phyloP scores from a whole-genome alignment of 2,113 vertebrate genomes.

The Cisticola juncidis region DNA sequence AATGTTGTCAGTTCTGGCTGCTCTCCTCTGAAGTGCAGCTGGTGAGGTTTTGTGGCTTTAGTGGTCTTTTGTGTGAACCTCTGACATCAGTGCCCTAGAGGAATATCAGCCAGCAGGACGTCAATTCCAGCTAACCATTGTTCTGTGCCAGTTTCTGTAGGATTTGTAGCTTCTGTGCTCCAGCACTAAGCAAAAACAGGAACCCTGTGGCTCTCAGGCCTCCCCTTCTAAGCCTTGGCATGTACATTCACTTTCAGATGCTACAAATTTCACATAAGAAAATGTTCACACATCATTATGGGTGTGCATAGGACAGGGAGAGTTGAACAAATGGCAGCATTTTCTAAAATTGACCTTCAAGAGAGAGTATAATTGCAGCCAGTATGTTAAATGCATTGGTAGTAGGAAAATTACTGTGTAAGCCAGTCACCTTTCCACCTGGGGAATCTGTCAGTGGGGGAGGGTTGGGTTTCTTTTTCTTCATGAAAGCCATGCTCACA shows the following conservation, averaged over 20 bases:
- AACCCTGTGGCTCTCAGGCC: background rate
- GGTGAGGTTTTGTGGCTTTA: background rate
- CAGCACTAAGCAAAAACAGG: background rate
- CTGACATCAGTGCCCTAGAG: background rate
- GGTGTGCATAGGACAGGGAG: background rate
- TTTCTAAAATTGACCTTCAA: background rate
- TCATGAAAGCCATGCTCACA: background rate
- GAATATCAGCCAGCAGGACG: background rate
- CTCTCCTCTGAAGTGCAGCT: background rate
- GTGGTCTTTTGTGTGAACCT: background rate
- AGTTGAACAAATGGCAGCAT: background rate
- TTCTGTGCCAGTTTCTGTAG: background rate
- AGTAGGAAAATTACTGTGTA: background rate
- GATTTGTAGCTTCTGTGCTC: background rate
- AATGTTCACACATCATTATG: background rate
- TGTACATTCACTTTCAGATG: background rate
- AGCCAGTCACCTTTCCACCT: background rate
- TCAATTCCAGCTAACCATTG: background rate
- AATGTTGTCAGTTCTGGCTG: background rate
- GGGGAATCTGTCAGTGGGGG: background rate
- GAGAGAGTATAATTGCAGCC: background rate
- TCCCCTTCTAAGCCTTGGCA: background rate
- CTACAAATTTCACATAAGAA: background rate
- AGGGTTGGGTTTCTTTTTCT: background rate
- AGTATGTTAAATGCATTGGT: background rate